A percentile compares a stretch with the other conserved stretches of the same genome.
These are phyloP conservation scores for Pseudobourletiella spinata DNA, from an alignment of 1,140 invertebrate species.

Conservation along the genomic window DNA sequence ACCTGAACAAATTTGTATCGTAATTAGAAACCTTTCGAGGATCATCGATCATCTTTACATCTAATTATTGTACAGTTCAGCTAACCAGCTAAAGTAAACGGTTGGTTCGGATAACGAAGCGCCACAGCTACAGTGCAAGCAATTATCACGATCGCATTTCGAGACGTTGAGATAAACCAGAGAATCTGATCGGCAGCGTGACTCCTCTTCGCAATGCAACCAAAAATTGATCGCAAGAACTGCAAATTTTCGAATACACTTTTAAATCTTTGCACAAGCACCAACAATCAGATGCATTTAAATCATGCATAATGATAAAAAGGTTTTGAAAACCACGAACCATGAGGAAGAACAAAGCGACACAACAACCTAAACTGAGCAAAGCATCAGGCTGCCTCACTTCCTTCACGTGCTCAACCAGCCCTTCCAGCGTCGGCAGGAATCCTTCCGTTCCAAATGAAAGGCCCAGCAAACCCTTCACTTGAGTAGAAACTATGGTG, in stretches of 20 bases:
- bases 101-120: constrained; percentile 3
- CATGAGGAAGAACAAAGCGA: constrained; percentile 58
- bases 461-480: constrained; percentile 43
- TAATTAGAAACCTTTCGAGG: background rate
- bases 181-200: constrained; percentile 40
- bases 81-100: constrained; percentile 27
- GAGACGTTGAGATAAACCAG: constrained; percentile 62
- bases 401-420: constrained; percentile 52
- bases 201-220: constrained; percentile 18
- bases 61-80: constrained; percentile 37
- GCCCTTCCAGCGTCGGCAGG: constrained; percentile 58
- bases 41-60: background rate
- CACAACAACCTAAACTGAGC: constrained; percentile 55
- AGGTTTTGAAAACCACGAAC: constrained; percentile 42
- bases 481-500: constrained; percentile 52
- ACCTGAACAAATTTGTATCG: constrained; percentile 5
- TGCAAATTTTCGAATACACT: constrained; percentile 32
- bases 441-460: constrained; percentile 43
- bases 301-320: background rate
- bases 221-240: constrained; percentile 33
- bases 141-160: constrained; percentile 70
- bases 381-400: constrained; percentile 56
- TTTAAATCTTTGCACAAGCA: too few species aligned
- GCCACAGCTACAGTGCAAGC: constrained; percentile 15
- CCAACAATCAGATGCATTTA: background rate